Evolutionary conservation across 2,113 vertebrate genomes (phyloP).

Genomic region (Odocoileus hemionus): DNA sequence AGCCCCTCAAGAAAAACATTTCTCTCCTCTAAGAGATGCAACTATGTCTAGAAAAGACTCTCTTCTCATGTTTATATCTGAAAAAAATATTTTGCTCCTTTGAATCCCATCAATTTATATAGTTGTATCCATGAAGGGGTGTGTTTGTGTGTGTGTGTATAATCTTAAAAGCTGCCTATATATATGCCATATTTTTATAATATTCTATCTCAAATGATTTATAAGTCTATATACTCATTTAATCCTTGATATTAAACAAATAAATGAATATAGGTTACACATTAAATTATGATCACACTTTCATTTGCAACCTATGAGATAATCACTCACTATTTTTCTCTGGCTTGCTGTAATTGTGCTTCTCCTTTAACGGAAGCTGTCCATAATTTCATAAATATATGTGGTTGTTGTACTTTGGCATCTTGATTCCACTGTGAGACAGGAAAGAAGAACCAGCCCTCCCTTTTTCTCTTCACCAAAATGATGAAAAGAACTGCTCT

Average conservation of each 20-base stretch:
- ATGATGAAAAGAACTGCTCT: slow-evolving; percentile 68
- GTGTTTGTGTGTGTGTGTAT: not conserved
- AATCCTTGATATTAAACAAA: not conserved
- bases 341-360: not conserved
- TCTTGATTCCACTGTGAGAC: not conserved
- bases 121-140: not conserved
- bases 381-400: slow-evolving; percentile 47
- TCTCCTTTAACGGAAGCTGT: not conserved
- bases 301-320: not conserved
- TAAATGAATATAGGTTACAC: not conserved
- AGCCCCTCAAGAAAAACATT: not conserved
- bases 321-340: slow-evolving; percentile 7
- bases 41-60: not conserved
- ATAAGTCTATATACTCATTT: not conserved
- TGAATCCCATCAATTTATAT: not conserved
- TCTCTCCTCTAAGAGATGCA: not conserved
- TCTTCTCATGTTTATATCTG: not conserved
- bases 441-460: slow-evolving; percentile 8
- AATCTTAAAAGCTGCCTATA: not conserved
- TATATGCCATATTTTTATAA: not conserved
- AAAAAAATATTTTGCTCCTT: slow-evolving; percentile 13
- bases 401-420: slow-evolving; percentile 19
- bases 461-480: slow-evolving; percentile 36
- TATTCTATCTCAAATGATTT: not conserved
- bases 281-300: not conserved